Base-by-base conservation (phyloP, 2,888 invertebrate genomes). In the Idaea aversata region DNA sequence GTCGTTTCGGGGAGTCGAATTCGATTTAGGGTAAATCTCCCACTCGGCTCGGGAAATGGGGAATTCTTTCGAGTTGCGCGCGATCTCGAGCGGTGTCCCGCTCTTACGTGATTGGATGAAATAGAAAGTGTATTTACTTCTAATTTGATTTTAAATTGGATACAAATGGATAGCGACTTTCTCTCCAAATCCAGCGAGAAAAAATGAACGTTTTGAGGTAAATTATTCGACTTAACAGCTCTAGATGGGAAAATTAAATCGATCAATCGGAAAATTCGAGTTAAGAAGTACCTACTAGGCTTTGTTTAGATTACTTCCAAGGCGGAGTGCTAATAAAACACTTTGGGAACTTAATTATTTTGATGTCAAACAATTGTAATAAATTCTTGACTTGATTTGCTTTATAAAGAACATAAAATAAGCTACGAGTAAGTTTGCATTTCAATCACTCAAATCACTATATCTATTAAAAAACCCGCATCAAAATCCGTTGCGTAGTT, bases 141-240 rank as follows among this genome's bases (percentile, higher is more conserved):
- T 88, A 89, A 91, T 91, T 91, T 88, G 86, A 86, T 90, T 90
- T 88, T 89, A 89, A 89, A 91, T 91, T 90, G 88, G 87, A 88
- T 88, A 90, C 87, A 88, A 88, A 89, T 88, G 87, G 88, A 86
- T 84, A 82, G 81, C 78, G 81, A 75, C 78, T 82, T 85, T 85
- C 84, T 80, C 80, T 80, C 77, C 79, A 83, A 87, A 87, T 86
- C 87, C 79, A 71, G 74, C 72, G 75, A 79, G 67, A 70, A 64
- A 82, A 79, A 76, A 74, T 72, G 79, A 73, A 75, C 77, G 77
- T 70, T 76, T 74, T 66, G 75, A 57, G 75, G 78, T 81, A 82
- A 85, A 86, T 87, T 85, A 85, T 87, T 82, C 79, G 77, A 83
- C 81, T 86, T 83, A 80, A 77, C 76, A 79, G 78, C 78, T 80